phyloP scores from a whole-genome alignment of 2,113 vertebrate species.

The Xiphias gladius region DNA sequence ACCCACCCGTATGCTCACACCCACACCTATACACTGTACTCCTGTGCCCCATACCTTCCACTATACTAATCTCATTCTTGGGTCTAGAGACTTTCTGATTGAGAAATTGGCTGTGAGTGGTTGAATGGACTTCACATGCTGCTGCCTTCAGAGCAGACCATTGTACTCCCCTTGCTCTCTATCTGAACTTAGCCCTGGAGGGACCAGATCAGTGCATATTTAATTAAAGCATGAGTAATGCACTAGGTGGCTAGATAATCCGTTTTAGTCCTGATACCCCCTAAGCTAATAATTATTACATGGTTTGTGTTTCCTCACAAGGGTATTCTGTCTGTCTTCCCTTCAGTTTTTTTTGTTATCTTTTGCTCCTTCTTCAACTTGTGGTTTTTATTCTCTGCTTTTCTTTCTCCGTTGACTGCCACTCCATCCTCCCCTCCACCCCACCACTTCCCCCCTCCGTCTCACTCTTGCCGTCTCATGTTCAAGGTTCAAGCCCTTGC shows the following conservation, averaged over 20 bases:
- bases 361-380: neutral
- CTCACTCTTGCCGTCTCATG: neutral
- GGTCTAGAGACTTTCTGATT: neutral
- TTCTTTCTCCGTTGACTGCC: too few relatives aligned
- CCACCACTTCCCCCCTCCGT: neutral
- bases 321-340: neutral
- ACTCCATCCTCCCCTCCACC: too few relatives aligned
- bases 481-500: constrained; percentile 23
- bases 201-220: constrained; percentile 64
- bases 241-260: constrained; percentile 64
- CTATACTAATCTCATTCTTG: constrained; percentile 11
- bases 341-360: neutral
- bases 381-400: too few relatives aligned
- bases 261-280: constrained; percentile 58
- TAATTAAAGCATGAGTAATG: constrained; percentile 70
- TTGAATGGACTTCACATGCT: constrained; percentile 46
- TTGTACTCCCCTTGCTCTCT: constrained; percentile 34
- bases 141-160: constrained; percentile 36
- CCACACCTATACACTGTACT: neutral
- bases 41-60: neutral
- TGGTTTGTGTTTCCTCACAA: constrained; percentile 53
- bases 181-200: constrained; percentile 49
- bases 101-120: constrained; percentile 28
- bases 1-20: too few relatives aligned
- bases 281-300: constrained; percentile 60